Evolutionary conservation across 2,113 vertebrate species (phyloP), one percentile per base, ranked within the genome.

Genomic region (Cygnus buccinator): DNA sequence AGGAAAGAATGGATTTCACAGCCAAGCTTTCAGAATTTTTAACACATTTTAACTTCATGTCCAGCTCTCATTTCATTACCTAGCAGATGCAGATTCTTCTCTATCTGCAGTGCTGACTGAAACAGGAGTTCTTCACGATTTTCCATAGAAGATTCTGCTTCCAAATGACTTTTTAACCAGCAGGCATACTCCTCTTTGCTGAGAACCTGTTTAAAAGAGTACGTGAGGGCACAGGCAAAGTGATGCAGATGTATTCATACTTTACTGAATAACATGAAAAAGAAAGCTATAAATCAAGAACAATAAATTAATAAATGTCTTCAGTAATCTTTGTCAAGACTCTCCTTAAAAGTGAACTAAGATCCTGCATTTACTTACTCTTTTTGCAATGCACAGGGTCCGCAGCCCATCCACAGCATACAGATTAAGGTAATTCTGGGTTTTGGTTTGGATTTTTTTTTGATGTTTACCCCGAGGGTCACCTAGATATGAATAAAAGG

Each of bases 301-400:
- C 62, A 90, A 43, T 39, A 50, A 74, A 84, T 77, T 67, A 91
- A 93, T 75, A 93, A 89, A 84, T 78, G 86, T 10, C 55, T 72
- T 86, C 79, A 87, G 81, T 74, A 90, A 85, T 80, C 80, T 74
- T 82, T 91, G 76, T 85, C 71, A 93, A 84, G 90, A 71, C 11
- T 89, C 25, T 63, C 55, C 66, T 79, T 84, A 82, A 95, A 91
- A 89, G 55, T 72, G 57, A 89, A 73, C 26, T 22, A 19, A 28
- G 50, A 81, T 11, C 22, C 11, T 25, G 25, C 39, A 41, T 55
- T 61, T 67, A 93, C 97, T 98, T 98, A 99, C 99, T 98, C 99
- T 98, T 97, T 99, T 99, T 66, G 99, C 99, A 26, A 99, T 99
- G 97, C 99, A 99, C n/a, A 99, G 97, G 3, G 99, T 99, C 18